A percentile compares a stretch with the other conserved stretches of the same genome.
phyloP scores from a whole-genome alignment of 2,888 invertebrate species.

The Ophion ellenae region DNA sequence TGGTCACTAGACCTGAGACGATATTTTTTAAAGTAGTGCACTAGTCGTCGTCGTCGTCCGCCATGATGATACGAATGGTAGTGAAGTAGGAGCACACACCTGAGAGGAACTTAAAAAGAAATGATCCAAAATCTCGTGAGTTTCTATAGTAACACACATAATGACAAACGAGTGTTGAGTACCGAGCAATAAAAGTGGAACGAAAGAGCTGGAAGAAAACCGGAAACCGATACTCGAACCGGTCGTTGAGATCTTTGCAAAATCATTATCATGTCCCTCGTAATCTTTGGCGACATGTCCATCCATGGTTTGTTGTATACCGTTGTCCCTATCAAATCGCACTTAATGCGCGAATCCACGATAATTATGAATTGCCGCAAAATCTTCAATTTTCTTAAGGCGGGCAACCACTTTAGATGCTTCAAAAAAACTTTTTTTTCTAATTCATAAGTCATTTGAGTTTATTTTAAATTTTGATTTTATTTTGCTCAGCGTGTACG shows the following conservation, averaged over 20 bases:
- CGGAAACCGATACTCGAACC: constrained; percentile 38
- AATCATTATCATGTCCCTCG: constrained; percentile 20
- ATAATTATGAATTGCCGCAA: neutral
- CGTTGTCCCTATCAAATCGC: constrained; percentile 20
- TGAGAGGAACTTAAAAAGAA: constrained; percentile 27
- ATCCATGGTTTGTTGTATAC: constrained; percentile 21
- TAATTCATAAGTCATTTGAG: too few relatives aligned
- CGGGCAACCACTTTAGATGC: too few relatives aligned
- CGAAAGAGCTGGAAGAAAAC: constrained; percentile 49
- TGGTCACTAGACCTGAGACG: neutral
- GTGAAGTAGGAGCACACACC: constrained; percentile 31
- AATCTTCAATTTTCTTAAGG: neutral
- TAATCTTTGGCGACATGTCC: constrained; percentile 18
- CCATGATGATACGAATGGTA: constrained; percentile 26
- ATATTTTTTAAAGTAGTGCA: neutral
- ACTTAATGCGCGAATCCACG: neutral
- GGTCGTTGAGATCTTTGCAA: constrained; percentile 34
- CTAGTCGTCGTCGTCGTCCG: neutral
- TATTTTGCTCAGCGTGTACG: too few relatives aligned
- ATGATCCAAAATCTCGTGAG: neutral
- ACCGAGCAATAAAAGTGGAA: constrained; percentile 52
- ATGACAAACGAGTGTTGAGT: neutral
- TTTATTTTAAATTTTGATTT: too few relatives aligned
- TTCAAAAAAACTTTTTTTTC: too few relatives aligned
- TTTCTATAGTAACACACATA: neutral